Percentiles rank a stretch among this genome's conserved stretches.
phyloP scores from a whole-genome alignment of 1,140 invertebrate species.

The Globodera ellingtonae region DNA sequence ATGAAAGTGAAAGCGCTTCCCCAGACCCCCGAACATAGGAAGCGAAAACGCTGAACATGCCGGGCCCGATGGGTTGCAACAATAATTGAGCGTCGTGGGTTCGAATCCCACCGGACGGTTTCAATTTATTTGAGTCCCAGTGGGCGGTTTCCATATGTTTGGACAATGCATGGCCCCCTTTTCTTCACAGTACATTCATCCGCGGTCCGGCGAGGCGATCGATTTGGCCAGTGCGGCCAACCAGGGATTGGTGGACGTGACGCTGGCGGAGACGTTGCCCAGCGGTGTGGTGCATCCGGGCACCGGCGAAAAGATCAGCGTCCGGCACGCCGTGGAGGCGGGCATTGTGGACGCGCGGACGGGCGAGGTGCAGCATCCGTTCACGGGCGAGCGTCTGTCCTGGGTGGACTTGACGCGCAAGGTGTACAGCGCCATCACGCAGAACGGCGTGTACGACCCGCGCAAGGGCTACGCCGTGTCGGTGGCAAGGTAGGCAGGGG shows the following conservation, averaged over 20 bases:
- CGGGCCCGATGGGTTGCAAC: no score
- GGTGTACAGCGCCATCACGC: constrained; percentile 62
- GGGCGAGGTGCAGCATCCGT: constrained; percentile 72
- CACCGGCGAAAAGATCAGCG: constrained; percentile 70
- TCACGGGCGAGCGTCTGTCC: constrained; percentile 53
- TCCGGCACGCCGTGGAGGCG: constrained; percentile 80
- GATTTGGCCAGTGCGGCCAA: constrained; percentile 61
- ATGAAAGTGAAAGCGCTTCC: no score
- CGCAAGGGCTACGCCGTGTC: constrained; percentile 82
- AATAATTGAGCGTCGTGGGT: no score
- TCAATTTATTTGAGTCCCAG: no score
- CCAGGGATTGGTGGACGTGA: constrained; percentile 63
- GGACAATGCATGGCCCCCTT: background rate
- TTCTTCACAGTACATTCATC: constrained; percentile 49
- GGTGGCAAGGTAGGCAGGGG: constrained; percentile 69
- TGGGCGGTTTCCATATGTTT: no score
- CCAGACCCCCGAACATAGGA: no score
- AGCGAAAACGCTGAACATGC: no score
- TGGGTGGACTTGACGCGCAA: constrained; percentile 63
- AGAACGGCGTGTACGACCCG: constrained; percentile 64
- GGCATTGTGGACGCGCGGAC: constrained; percentile 84
- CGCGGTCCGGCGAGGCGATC: constrained; percentile 56
- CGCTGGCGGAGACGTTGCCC: constrained; percentile 61
- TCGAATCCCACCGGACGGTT: no score
- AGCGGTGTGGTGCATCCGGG: constrained; percentile 62